Base-by-base conservation (phyloP, 2,113 vertebrate species). In the human (Homo sapiens) region DNA sequence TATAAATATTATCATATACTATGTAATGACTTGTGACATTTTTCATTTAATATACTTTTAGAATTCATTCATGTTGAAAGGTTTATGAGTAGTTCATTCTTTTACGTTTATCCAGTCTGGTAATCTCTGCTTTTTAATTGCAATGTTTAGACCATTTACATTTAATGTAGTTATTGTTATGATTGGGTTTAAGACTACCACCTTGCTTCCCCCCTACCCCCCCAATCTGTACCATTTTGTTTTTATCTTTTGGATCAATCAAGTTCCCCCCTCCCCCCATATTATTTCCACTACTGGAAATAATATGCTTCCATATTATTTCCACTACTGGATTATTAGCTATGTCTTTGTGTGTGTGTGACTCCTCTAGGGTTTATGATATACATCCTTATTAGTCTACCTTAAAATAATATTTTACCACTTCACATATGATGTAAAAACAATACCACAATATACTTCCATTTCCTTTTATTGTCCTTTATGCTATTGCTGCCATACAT, bases 81-180 rank as follows among this genome's bases (percentile, higher is more conserved):
- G 40, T 18, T 59, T 16, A 92, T 89, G 35, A 85, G 22, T 45
- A 73, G 27, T 91, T 82, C 22, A 82, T 48, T 80, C 40, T 93
- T 81, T 55, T 27, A 80, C 82, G 22, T 84, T 96, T 84, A 55
- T 64, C 35, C 16, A 73, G 4, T 22, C 38, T 94, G 66, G 78
- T 79, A 57, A 96, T 86, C 59, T 72, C 78, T 93, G 66, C 17
- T 96, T 95, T 93, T 94, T 84, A 55, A 92, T 20, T 57, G 43
- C 50, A 38, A 73, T 93, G 22, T 75, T 82, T 79, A 92, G 30
- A 23, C 5, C 59, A 57, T 30, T 97, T 73, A 90, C 5, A 73
- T 61, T 61, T 86, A 90, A 80, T 48, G 3, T 25, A 92, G 80
- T 80, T 90, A 93, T 27, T 90, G 25, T 11, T 80, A 64, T 48